phyloP scores from a whole-genome alignment of 2,113 vertebrate species.

The Pseudolaguvia tuberculata region DNA sequence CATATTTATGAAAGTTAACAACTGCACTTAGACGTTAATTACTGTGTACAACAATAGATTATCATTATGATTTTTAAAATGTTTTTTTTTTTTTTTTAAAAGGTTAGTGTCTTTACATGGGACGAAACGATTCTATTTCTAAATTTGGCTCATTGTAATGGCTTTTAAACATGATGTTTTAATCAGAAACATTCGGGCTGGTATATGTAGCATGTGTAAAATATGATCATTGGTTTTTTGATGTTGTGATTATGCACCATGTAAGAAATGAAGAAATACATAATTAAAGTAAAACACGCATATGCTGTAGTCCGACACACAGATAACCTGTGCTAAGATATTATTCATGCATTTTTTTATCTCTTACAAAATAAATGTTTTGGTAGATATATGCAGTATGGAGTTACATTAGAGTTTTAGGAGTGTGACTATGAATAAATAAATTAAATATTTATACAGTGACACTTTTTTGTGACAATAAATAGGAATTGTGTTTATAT shows the following conservation, averaged over 20 bases:
- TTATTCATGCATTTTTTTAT: conserved; percentile 38
- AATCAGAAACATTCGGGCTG: neutral
- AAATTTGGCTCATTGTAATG: neutral
- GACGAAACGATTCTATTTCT: neutral
- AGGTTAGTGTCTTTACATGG: neutral
- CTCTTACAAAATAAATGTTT: conserved; percentile 5
- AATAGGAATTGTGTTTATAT: conserved; percentile 9
- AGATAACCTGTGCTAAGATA: neutral
- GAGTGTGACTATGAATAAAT: conserved; percentile 22
- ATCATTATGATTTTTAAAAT: neutral
- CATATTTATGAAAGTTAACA: neutral
- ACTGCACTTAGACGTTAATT: neutral
- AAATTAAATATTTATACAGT: conserved; percentile 30
- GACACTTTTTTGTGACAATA: conserved; percentile 28
- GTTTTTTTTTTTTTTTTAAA: neutral
- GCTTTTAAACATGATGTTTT: neutral
- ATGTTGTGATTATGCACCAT: neutral
- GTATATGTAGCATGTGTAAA: neutral
- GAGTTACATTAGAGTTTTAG: neutral
- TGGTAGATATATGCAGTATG: conserved; percentile 2
- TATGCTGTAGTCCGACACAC: neutral
- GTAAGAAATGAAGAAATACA: neutral
- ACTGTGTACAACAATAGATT: neutral
- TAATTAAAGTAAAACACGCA: neutral
- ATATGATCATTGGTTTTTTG: neutral